Evolutionary conservation across 2,888 invertebrate genomes (phyloP).

Genomic region (Oxyscelio sp.): DNA sequence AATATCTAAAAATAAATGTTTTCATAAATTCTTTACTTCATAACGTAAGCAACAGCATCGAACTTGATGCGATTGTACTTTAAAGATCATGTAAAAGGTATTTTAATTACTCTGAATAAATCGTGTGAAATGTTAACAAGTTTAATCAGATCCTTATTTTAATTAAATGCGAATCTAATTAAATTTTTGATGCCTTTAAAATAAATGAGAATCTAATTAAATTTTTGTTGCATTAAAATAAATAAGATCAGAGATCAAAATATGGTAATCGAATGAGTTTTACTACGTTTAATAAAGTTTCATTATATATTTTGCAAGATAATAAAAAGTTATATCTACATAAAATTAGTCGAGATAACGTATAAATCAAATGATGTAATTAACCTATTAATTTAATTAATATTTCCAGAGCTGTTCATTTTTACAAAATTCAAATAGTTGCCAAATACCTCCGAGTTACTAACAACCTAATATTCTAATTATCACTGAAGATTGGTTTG

Average conservation of each 20-base stretch:
- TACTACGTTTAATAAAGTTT: not conserved
- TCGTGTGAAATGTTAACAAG: slow-evolving; percentile 20
- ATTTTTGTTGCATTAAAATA: not conserved
- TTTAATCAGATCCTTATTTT: slow-evolving; percentile 18
- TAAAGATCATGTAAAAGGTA: slow-evolving; percentile 8
- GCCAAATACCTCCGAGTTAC: too few species aligned
- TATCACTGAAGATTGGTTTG: too few species aligned
- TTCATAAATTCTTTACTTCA: too few species aligned
- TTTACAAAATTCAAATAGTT: too few species aligned
- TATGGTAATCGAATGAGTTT: not conserved
- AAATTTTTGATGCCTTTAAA: not conserved
- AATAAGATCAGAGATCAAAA: not conserved
- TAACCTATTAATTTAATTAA: too few species aligned
- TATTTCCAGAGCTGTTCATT: too few species aligned
- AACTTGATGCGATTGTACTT: not conserved
- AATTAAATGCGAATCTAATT: slow-evolving; percentile 15
- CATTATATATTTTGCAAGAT: not conserved
- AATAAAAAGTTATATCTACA: too few species aligned
- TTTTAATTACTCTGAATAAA: slow-evolving; percentile 28
- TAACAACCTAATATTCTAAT: too few species aligned
- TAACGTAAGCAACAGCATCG: too few species aligned
- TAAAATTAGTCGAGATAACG: too few species aligned
- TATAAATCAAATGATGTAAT: not conserved
- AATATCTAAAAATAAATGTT: not conserved
- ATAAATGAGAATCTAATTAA: too few species aligned